Evolutionary conservation across 2,113 vertebrate species (phyloP).

Genomic region (Pyxicephalus adspersus): DNA sequence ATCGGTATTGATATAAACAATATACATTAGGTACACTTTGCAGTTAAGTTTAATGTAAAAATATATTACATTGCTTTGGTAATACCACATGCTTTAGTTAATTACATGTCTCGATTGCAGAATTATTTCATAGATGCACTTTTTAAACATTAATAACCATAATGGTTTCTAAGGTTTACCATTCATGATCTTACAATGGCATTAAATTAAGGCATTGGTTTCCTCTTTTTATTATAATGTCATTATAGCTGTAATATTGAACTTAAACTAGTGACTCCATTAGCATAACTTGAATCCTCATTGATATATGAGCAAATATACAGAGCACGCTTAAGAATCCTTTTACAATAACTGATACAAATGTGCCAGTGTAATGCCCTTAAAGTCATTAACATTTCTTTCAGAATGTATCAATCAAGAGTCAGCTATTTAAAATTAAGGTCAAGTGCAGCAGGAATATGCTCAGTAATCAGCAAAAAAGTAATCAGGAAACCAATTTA

Average conservation of each 20-base stretch:
- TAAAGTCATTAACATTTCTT: conserved; percentile 38
- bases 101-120: too few species aligned
- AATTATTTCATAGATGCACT: too few species aligned
- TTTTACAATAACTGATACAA: conserved; percentile 25
- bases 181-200: too few species aligned
- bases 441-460: conserved; percentile 35
- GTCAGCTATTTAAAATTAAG: conserved; percentile 39
- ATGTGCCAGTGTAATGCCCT: conserved; percentile 14
- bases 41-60: too few species aligned
- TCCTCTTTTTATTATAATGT: not conserved
- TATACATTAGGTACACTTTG: too few species aligned
- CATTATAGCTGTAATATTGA: not conserved
- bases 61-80: too few species aligned
- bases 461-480: conserved; percentile 39
- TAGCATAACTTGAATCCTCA: not conserved
- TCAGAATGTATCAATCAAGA: conserved; percentile 36
- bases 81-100: too few species aligned
- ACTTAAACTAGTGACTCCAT: not conserved
- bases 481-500: conserved; percentile 20
- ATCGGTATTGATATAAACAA: too few species aligned
- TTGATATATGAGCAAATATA: not conserved
- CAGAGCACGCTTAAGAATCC: not conserved
- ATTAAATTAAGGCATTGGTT: not conserved
- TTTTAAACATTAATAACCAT: too few species aligned
- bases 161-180: too few species aligned